Evolutionary conservation across 2,888 invertebrate species (phyloP), one percentile per base, ranked within the genome.

Genomic region (Tipula lateralis): DNA sequence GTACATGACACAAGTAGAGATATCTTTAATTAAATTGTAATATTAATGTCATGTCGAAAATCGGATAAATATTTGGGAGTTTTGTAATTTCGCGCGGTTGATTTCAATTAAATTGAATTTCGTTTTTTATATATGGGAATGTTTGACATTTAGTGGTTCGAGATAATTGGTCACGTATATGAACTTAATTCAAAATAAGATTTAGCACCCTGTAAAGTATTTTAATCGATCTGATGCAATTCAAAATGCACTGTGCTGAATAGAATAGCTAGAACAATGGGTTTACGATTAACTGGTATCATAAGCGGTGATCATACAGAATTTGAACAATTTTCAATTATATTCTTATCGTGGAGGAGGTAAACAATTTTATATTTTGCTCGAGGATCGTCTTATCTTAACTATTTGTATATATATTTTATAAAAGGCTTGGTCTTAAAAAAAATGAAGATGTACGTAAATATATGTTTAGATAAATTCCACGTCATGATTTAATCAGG

Each of bases 301-400:
- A 12, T 66, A 44, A 32, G 1, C 6, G 9, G 24, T 66, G 66
- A 66, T 66, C 66, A 66, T n/a, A 66, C 19, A 66, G 66, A 66
- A 66, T 66, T 66, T 24, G 9, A 66, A 66, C 66, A 66, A 66
- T 66, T 66, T 66, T 66, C 66, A 66, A 66, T 66, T 66, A 66
- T 66, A 66, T 19, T 66, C 66, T 66, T 66, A 66, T 66, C 66
- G 24, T 24, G 24, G 24, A 66, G 66, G 66, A 66, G 66, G 66
- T 66, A 66, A 66, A 66, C 3, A 24, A 66, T 24, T 66, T 66
- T 24, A 24, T 24, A 66, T 66, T 66, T 24, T 24, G 66, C 66
- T 66, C 24, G 19, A 66, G 66, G 66, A 66, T 66, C 66, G 66
- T 24, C 66, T 66, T 66, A 66, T 66, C 66, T 66, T 66, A 66